A percentile compares a stretch with the other conserved stretches of the same genome.
These are phyloP conservation scores for Danio albolineatus DNA, from an alignment of 2,797 vertebrate species.

Conservation along the genomic window DNA sequence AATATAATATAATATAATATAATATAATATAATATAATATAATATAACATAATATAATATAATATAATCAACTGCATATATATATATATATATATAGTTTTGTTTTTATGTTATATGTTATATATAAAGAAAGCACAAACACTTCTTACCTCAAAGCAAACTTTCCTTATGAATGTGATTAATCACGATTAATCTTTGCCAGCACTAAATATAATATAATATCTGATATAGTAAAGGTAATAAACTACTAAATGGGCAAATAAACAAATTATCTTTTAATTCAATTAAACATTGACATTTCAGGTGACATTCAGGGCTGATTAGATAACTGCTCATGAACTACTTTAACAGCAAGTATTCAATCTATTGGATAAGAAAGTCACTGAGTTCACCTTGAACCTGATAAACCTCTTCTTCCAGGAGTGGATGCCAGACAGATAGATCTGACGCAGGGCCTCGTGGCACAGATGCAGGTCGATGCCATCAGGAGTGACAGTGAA, in stretches of 20 bases:
- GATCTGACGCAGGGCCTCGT: constrained; percentile 82
- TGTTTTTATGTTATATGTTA: too few relatives aligned
- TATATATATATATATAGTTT: background rate
- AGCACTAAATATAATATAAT: too few relatives aligned
- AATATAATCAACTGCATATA: background rate
- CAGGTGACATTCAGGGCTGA: background rate
- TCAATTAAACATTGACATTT: background rate
- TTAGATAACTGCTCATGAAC: background rate
- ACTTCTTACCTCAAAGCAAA: too few relatives aligned
- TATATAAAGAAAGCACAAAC: background rate
- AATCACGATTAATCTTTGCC: too few relatives aligned
- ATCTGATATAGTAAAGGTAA: too few relatives aligned
- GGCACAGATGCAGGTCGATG: constrained; percentile 84
- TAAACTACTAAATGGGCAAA: background rate
- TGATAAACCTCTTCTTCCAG: constrained; percentile 80
- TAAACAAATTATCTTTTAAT: background rate
- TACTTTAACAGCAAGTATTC: background rate
- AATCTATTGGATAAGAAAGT: constrained; percentile 74
- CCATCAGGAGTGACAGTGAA: constrained; percentile 94
- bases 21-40: background rate
- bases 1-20: constrained; percentile 3
- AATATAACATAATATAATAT: background rate
- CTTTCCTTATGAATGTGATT: too few relatives aligned
- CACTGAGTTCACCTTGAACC: constrained; percentile 78
- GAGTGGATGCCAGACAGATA: constrained; percentile 83